Percentiles rank a stretch among this genome's conserved stretches.
Evolutionary conservation across 2,113 vertebrate genomes (phyloP).

Genomic region (Cyanocitta stelleri): DNA sequence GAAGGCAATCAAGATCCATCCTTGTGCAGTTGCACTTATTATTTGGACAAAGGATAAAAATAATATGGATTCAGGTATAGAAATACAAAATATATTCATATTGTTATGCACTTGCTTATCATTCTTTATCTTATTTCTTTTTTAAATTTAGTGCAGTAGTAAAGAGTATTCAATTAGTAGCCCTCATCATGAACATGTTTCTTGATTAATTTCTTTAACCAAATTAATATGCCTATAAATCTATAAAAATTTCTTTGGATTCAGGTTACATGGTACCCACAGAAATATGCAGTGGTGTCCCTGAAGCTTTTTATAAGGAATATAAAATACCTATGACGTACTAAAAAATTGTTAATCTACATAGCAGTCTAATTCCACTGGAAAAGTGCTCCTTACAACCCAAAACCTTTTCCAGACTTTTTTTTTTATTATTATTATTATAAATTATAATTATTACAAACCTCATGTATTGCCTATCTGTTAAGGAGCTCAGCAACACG

Average conservation of each 20-base stretch:
- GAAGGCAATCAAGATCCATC: background rate
- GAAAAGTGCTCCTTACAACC: background rate
- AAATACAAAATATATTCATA: background rate
- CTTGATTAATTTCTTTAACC: background rate
- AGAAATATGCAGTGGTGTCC: background rate
- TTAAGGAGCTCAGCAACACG: background rate
- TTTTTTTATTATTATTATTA: background rate
- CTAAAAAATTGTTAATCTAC: background rate
- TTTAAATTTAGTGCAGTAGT: background rate
- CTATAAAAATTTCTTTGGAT: background rate
- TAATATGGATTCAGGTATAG: background rate
- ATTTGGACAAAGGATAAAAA: background rate
- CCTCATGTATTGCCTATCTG: background rate
- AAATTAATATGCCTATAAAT: background rate
- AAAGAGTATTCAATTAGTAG: background rate
- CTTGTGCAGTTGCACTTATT: background rate
- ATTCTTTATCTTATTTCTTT: background rate
- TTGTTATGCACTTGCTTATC: background rate
- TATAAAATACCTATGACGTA: background rate
- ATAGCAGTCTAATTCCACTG: background rate
- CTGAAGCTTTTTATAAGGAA: background rate
- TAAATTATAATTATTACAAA: background rate
- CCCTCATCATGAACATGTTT: background rate
- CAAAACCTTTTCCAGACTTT: background rate
- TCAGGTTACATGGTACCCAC: background rate